Conservation (phyloP, 2,888 invertebrate genomes). For the Priocnemis perturbator region DNA sequence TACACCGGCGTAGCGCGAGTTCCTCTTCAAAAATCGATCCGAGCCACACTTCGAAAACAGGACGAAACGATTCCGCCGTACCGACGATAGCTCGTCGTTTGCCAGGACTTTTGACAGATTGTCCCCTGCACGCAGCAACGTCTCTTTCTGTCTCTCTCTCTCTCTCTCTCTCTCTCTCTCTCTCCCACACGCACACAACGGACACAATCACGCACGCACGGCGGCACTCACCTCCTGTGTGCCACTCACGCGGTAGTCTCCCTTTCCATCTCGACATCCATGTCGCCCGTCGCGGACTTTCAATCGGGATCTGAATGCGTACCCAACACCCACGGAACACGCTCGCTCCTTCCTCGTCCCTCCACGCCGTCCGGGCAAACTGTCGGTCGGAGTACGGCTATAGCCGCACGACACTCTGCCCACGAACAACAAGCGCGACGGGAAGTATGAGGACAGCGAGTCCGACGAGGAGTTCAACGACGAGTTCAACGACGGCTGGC, state of each 20-base stretch:
- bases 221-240: not conserved
- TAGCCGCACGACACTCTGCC: not conserved
- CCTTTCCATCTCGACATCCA: constrained; percentile 3
- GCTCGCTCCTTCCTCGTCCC: not conserved
- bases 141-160: constrained; percentile 2
- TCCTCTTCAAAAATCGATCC: constrained; percentile 34
- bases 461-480: too few relatives aligned
- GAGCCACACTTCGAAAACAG: constrained; percentile 22
- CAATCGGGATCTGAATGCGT: constrained; percentile 2
- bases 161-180: not conserved
- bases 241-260: constrained; percentile 1
- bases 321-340: constrained; percentile 5
- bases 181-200: not conserved
- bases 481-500: not conserved
- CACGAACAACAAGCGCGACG: constrained; percentile 1
- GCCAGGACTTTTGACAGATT: constrained; percentile 6
- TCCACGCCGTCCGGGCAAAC: not conserved
- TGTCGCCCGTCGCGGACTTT: not conserved
- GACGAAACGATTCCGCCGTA: constrained; percentile 1
- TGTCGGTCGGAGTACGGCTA: not conserved
- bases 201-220: constrained; percentile 5
- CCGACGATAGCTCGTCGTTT: not conserved
- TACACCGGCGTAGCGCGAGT: constrained; percentile 8
- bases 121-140: constrained; percentile 8
- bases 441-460: not conserved